Base-by-base conservation (phyloP, 2,888 invertebrate species). In the Dryobota labecula region DNA sequence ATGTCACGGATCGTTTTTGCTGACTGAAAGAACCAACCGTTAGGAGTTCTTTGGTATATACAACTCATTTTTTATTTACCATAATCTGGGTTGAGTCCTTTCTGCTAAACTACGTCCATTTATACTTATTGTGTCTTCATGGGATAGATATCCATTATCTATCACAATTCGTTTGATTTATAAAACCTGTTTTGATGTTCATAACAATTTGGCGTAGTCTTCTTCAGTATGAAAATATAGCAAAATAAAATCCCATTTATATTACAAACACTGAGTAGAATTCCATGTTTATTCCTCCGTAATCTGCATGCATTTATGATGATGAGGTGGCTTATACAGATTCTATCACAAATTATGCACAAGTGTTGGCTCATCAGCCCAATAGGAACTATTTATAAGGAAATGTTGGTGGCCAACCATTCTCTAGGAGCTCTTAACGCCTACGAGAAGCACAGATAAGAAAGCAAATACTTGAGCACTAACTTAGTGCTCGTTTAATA, bases 381-480 rank as follows among this genome's bases (percentile, higher is more conserved):
- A 43, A 41, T 38, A 45, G 5, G 2, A 49, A 62, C 62, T 2
- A 20, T 45, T 41, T n/a, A 15, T 24, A n/a, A 41, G n/a, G 2
- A 45, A 58, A 73, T 41, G 33, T 33, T 38, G 47, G 11, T 27
- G 13, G 20, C 13, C 54, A 45, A 20, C 7, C 3, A 30, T 45
- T 38, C 24, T 53, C 27, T 36, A 30, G 24, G n/a, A n/a, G n/a
- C 13, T 65, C 41, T 66, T 56, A 53, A 61, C 81, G 70, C 54
- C 51, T 47, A 56, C 54, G 61, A 24, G 54, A 67, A 61, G 1
- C 27, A 30, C 1, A 30, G 63, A 64, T 76, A 76, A 61, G 66
- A 58, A 76, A 65, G 27, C 5, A 27, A 63, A 67, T 64, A 75
- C 57, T 76, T 80, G 20, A 66, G 54, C 30, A 58, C 60, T 81